Base-by-base conservation (phyloP, 2,888 invertebrate genomes). In the Lochmaea crataegi region DNA sequence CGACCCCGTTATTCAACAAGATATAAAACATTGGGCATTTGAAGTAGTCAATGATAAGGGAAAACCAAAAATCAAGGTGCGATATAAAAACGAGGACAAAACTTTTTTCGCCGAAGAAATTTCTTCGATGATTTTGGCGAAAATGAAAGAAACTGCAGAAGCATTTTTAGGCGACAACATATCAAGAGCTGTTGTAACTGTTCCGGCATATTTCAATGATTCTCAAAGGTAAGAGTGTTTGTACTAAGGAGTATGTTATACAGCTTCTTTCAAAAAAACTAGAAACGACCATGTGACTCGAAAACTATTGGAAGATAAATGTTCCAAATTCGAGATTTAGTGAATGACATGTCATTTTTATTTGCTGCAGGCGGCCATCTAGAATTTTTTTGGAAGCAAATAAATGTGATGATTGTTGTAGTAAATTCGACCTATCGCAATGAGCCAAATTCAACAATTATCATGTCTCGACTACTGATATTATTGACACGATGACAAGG, bases 1-100 rank as follows among this genome's bases (percentile, higher is more conserved):
- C 73, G 92, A 93, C 80, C 85, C 89, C n/a, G 84, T 88, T 10
- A 90, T 93, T 1, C 92, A 93, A 82, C 84, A 86, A 65, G 92
- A 93, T 82, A 88, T 91, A 81, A 90, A 91, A 83, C 87, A 88
- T 80, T 92, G 91, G 88, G 92, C 92, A 7, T 93, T 92, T 84
- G 89, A 88, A 80, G 85, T 88, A 26, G 88, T 91, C 3, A 84
- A 87, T 75, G 88, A 86, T 45, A 86, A 86, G 73, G 88, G 87
- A 38, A 87, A 86, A 71, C 87, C 87, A 10, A 86, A 86, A 75
- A 85, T 88, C 38, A 77, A 76, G 42, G 80, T 81, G 0, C 76
- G 91, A 77, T 88, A 86, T 80, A 87, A 87, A 77, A 84, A 83
- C 3, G 87, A 88, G 74, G 82, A 75, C 63, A 88, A 87, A 78